Evolutionary conservation across 2,113 vertebrate species (phyloP).

Genomic region (Plestiodon gilberti): DNA sequence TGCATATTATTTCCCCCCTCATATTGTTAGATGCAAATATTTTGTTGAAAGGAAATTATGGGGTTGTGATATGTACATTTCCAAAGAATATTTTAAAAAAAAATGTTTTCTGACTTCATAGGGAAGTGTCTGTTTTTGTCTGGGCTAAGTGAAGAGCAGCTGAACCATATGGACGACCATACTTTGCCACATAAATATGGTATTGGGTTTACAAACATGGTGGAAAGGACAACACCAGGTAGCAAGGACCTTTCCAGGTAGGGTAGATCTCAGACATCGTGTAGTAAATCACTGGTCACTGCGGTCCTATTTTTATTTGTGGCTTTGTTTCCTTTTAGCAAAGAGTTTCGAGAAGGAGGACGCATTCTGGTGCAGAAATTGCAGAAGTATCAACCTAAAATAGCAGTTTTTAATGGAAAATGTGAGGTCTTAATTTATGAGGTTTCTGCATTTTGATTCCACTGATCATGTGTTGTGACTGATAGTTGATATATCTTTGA

Average conservation of each 20-base stretch:
- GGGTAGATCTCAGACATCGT: background rate
- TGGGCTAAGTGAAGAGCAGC: slow-evolving; percentile 90
- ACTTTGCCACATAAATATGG: slow-evolving; percentile 91
- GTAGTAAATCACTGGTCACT: background rate
- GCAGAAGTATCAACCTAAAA: slow-evolving; percentile 92
- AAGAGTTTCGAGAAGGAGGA: slow-evolving; percentile 97
- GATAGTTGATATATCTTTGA: slow-evolving; percentile 29
- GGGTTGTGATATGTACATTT: background rate
- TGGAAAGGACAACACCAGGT: slow-evolving; percentile 93
- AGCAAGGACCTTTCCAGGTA: slow-evolving; percentile 97
- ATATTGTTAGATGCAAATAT: background rate
- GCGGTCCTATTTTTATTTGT: slow-evolving; percentile 48
- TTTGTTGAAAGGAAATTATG: background rate
- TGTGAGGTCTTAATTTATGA: slow-evolving; percentile 79
- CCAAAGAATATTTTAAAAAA: background rate
- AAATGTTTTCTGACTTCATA: slow-evolving; percentile 58
- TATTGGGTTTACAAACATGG: slow-evolving; percentile 99
- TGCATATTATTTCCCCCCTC: background rate
- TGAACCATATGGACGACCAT: slow-evolving; percentile 92
- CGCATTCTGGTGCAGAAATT: slow-evolving; percentile 95
- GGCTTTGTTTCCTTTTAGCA: slow-evolving; percentile 78
- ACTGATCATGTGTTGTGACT: background rate
- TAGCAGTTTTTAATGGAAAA: slow-evolving; percentile 99
- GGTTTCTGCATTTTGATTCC: slow-evolving; percentile 1
- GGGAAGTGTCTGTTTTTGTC: slow-evolving; percentile 99